Percentiles rank a stretch among this genome's conserved stretches.
These are phyloP conservation scores for Arctopsyche grandis DNA, from an alignment of 1,140 invertebrate species.

Conservation along the genomic window DNA sequence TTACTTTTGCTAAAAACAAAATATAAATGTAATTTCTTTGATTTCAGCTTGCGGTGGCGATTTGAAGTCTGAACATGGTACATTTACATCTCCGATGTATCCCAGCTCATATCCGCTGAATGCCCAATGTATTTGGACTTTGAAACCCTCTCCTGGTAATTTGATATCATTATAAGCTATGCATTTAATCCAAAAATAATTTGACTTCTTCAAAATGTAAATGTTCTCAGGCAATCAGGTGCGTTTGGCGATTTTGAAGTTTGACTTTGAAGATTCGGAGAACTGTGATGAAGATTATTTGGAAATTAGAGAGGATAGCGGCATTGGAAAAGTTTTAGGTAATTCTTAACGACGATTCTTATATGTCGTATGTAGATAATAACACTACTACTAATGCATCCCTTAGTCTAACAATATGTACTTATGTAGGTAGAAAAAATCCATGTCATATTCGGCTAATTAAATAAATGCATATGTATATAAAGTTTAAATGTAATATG, in stretches of 20 bases:
- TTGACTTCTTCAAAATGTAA: too few relatives aligned
- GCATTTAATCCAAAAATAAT: too few relatives aligned
- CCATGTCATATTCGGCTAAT: too few relatives aligned
- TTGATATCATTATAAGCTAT: too few relatives aligned
- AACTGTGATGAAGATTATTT: conserved; percentile 87
- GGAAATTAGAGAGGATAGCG: conserved; percentile 77
- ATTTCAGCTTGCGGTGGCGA: conserved; percentile 77
- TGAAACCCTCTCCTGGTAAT: conserved; percentile 70
- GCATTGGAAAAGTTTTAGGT: conserved; percentile 72
- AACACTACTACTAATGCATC: too few relatives aligned
- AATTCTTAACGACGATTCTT: background rate
- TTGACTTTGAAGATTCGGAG: conserved; percentile 77
- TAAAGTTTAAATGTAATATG: too few relatives aligned
- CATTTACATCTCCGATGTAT: conserved; percentile 80
- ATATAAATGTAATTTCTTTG: too few relatives aligned
- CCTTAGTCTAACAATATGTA: too few relatives aligned
- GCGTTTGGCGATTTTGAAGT: conserved; percentile 71
- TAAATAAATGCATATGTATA: too few relatives aligned
- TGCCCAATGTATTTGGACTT: conserved; percentile 80
- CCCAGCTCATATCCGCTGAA: conserved; percentile 80
- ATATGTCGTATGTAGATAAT: too few relatives aligned
- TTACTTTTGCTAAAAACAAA: too few relatives aligned
- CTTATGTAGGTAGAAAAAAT: too few relatives aligned
- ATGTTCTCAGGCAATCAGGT: conserved; percentile 71
- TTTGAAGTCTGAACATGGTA: conserved; percentile 71